Percentiles rank a stretch among this genome's conserved stretches.
Evolutionary conservation across 2,797 vertebrate genomes (phyloP).

Genomic region (Decapterus maruadsi): DNA sequence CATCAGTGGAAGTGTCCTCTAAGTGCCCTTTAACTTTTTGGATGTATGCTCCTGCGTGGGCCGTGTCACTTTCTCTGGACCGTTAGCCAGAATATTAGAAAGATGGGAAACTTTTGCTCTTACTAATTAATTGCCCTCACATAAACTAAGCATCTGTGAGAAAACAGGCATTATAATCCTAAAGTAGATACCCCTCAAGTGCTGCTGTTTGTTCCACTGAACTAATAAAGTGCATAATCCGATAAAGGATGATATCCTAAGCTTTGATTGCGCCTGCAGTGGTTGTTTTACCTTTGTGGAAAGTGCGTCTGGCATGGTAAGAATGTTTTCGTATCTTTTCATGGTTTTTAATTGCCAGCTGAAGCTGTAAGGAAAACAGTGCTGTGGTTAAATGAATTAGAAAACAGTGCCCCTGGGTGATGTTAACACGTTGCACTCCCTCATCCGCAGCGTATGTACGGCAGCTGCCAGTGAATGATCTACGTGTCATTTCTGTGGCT

Average conservation of each 20-base stretch:
- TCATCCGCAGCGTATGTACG: slow-evolving; percentile 45
- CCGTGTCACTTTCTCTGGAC: slow-evolving; percentile 34
- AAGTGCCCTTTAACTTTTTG: slow-evolving; percentile 70
- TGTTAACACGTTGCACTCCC: slow-evolving; percentile 71
- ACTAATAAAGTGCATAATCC: slow-evolving; percentile 84
- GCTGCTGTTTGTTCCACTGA: slow-evolving; percentile 82
- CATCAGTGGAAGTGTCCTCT: slow-evolving; percentile 69
- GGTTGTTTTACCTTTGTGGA: slow-evolving; percentile 84
- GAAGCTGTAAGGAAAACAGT: slow-evolving; percentile 79
- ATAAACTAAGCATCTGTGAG: slow-evolving; percentile 61
- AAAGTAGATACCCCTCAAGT: slow-evolving; percentile 75
- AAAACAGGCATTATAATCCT: slow-evolving; percentile 60
- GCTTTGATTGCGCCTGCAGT: slow-evolving; percentile 80
- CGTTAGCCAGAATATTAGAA: slow-evolving; percentile 46
- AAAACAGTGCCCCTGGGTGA: slow-evolving; percentile 78
- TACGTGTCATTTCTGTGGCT: slow-evolving; percentile 58
- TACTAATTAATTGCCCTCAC: slow-evolving; percentile 65
- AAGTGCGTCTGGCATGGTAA: slow-evolving; percentile 80
- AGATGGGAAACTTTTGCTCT: slow-evolving; percentile 40
- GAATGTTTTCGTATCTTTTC: slow-evolving; percentile 82
- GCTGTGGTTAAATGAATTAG: slow-evolving; percentile 83
- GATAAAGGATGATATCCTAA: slow-evolving; percentile 78
- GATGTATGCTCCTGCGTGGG: slow-evolving; percentile 31
- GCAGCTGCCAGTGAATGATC: slow-evolving; percentile 65
- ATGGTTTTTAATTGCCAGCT: slow-evolving; percentile 81